Percentiles rank a stretch among this genome's conserved stretches.
Conservation (phyloP, 2,113 vertebrate species). For the Embiotoca jacksoni region DNA sequence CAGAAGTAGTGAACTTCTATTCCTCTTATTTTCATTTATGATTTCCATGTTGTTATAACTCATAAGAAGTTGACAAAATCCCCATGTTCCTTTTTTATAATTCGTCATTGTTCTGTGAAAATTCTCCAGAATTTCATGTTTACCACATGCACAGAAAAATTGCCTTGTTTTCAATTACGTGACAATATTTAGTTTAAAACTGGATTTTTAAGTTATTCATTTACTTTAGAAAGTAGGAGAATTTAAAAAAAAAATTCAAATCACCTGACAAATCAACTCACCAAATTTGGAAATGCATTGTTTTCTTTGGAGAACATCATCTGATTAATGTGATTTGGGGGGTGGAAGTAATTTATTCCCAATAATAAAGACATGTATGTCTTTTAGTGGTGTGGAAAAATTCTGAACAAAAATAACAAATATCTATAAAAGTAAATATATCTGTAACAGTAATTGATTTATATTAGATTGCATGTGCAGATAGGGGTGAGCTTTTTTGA, state of each 20-base stretch:
- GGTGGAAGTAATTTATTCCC: not conserved
- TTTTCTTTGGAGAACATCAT: not conserved
- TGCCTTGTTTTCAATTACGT: not conserved
- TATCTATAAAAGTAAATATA: not conserved
- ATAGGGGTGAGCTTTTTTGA: not conserved
- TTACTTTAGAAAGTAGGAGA: not conserved
- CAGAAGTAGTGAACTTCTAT: not conserved
- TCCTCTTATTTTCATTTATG: not conserved
- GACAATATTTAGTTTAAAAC: slow-evolving; percentile 9
- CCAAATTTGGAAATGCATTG: not conserved
- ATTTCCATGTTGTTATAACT: not conserved
- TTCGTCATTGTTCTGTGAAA: slow-evolving; percentile 6
- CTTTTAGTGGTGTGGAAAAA: not conserved
- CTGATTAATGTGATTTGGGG: too few species aligned
- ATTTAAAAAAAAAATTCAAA: not conserved
- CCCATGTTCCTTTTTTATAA: slow-evolving; percentile 3
- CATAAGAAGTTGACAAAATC: slow-evolving; percentile 7
- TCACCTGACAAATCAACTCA: not conserved
- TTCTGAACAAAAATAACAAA: not conserved
- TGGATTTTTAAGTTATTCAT: not conserved
- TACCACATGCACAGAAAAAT: not conserved
- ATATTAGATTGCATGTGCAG: too few species aligned
- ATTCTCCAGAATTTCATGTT: slow-evolving; percentile 10
- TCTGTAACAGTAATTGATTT: not conserved
- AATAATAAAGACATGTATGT: not conserved